Conservation (phyloP, 2,888 invertebrate genomes). For the Lumbricus terrestris region DNA sequence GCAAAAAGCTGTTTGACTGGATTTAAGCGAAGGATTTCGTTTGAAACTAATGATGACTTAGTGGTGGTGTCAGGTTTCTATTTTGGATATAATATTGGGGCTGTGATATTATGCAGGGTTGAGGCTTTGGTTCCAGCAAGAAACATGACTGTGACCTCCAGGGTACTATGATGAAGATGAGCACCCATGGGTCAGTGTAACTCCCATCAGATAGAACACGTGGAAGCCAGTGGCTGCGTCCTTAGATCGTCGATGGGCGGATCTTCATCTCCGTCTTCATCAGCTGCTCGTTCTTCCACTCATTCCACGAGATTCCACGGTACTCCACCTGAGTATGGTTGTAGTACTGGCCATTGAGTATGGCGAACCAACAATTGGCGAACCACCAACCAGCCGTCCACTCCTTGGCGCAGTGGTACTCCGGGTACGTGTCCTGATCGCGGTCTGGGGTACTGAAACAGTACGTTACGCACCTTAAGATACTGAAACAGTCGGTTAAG, state of each 20-base stretch:
- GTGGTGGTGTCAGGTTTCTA: no score
- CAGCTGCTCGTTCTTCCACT: conserved; percentile 57
- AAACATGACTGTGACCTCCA: not conserved
- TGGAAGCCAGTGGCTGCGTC: not conserved
- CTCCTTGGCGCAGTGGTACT: conserved; percentile 83
- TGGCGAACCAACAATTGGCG: conserved; percentile 90
- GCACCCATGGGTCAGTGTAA: not conserved
- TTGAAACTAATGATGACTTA: no score
- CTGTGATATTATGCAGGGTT: not conserved
- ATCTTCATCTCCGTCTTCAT: conserved; percentile 57
- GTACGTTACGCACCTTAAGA: conserved; percentile 60
- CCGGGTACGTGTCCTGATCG: conserved; percentile 78
- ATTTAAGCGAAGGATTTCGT: no score
- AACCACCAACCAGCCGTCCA: conserved; percentile 97
- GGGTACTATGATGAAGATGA: no score
- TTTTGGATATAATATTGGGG: not conserved
- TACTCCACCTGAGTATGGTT: conserved; percentile 53
- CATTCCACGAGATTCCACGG: conserved; percentile 56
- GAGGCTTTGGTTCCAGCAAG: not conserved
- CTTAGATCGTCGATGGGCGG: conserved; percentile 41
- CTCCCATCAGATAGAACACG: not conserved
- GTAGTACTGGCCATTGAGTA: conserved; percentile 85
- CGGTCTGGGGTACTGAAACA: conserved; percentile 85
- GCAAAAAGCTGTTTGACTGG: no score
- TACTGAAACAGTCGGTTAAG: not conserved